Evolutionary conservation across 1,140 invertebrate species (phyloP).

Genomic region (Drosophila kurseongensis): DNA sequence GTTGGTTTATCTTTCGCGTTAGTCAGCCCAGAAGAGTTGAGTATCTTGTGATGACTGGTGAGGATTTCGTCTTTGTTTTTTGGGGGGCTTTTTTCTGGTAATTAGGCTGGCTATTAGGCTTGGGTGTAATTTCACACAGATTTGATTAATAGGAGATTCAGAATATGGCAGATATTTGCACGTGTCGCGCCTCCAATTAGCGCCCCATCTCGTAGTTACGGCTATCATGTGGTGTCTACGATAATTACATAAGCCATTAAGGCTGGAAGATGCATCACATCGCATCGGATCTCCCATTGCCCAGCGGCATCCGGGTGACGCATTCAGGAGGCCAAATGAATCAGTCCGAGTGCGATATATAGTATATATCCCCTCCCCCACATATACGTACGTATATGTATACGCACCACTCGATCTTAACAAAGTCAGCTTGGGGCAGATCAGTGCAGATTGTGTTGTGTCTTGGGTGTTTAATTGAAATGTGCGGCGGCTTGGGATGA

Average conservation of each 20-base stretch:
- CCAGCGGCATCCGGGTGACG: constrained; percentile 23
- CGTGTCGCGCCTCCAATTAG: constrained; percentile 44
- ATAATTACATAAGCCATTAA: constrained; percentile 48
- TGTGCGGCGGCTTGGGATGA: not conserved
- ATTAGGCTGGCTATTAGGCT: constrained; percentile 21
- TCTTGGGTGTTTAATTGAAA: constrained; percentile 51
- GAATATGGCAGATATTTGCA: constrained; percentile 11
- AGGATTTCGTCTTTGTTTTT: constrained; percentile 27
- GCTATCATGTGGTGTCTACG: constrained; percentile 41
- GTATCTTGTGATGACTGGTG: constrained; percentile 39
- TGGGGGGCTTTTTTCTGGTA: constrained; percentile 26
- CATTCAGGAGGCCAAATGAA: constrained; percentile 23
- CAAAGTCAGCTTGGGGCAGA: constrained; percentile 64
- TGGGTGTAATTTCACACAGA: constrained; percentile 21
- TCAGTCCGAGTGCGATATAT: not conserved
- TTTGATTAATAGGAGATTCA: constrained; percentile 38
- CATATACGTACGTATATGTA: not conserved
- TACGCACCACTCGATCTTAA: constrained; percentile 22
- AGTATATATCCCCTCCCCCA: not conserved
- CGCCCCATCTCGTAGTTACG: constrained; percentile 24
- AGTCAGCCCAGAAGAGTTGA: constrained; percentile 39
- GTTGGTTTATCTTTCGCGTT: constrained; percentile 30
- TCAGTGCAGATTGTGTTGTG: constrained; percentile 74
- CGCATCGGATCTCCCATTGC: not conserved
- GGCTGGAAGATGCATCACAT: not conserved